Conservation (phyloP, 2,113 vertebrate genomes). For the Solenodon paradoxus region DNA sequence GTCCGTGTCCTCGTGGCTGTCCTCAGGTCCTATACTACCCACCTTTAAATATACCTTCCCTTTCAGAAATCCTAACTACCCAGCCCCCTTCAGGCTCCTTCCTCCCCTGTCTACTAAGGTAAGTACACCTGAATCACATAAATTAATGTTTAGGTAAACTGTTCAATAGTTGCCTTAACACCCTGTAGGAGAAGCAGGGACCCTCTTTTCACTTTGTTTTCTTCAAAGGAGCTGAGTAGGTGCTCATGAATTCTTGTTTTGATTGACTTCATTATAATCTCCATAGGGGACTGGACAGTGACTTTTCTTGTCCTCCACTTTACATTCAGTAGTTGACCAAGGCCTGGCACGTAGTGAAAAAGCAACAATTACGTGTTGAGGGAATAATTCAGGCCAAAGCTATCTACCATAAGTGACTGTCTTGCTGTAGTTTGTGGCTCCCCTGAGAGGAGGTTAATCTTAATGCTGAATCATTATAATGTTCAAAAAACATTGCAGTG, state of each 20-base stretch:
- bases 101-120: background rate
- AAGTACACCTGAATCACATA: background rate
- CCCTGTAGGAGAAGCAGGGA: background rate
- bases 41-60: background rate
- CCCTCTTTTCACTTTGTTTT: background rate
- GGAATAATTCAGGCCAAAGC: background rate
- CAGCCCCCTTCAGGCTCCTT: background rate
- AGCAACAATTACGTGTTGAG: conserved; percentile 18
- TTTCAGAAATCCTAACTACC: background rate
- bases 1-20: background rate
- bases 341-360: background rate
- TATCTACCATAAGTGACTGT: background rate
- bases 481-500: background rate
- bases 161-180: background rate
- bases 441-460: background rate
- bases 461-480: background rate
- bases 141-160: background rate
- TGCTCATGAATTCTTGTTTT: background rate
- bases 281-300: background rate
- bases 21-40: background rate
- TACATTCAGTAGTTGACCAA: background rate
- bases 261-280: background rate
- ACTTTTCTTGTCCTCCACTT: background rate
- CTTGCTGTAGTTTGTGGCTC: background rate
- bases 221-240: background rate